Conservation (phyloP, 1,140 invertebrate species). For the Gryllus bimaculatus region DNA sequence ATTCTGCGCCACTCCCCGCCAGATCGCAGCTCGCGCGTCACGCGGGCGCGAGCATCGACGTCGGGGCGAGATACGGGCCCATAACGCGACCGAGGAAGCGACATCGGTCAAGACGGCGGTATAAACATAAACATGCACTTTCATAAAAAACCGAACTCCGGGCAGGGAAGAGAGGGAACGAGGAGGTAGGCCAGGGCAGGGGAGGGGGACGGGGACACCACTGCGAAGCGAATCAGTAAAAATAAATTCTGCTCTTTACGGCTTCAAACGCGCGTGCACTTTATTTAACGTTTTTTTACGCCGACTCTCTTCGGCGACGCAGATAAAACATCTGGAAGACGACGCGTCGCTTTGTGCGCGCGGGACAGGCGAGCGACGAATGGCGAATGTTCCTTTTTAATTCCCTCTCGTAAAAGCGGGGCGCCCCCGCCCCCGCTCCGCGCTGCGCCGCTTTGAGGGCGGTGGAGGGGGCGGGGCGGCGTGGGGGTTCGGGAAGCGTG, state of each 20-base stretch:
- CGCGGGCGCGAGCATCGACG: no score
- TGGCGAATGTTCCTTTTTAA: slow-evolving; percentile 4
- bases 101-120: background rate
- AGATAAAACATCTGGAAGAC: background rate
- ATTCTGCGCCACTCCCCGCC: no score
- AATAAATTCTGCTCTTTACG: slow-evolving; percentile 5
- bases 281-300: background rate
- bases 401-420: background rate
- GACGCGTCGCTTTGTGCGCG: background rate
- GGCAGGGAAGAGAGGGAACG: background rate
- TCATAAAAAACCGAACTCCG: background rate
- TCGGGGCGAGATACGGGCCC: no score
- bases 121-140: slow-evolving; percentile 1
- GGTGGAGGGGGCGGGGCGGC: no score
- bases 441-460: background rate
- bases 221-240: background rate
- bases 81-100: background rate
- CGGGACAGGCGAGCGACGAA: background rate
- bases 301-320: background rate
- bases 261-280: background rate
- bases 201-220: background rate
- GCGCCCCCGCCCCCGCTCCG: no score
- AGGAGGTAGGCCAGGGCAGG: no score
- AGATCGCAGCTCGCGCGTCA: no score
- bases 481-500: background rate